Base-by-base conservation (phyloP, 1,140 invertebrate species). In the Nasonia giraulti region DNA sequence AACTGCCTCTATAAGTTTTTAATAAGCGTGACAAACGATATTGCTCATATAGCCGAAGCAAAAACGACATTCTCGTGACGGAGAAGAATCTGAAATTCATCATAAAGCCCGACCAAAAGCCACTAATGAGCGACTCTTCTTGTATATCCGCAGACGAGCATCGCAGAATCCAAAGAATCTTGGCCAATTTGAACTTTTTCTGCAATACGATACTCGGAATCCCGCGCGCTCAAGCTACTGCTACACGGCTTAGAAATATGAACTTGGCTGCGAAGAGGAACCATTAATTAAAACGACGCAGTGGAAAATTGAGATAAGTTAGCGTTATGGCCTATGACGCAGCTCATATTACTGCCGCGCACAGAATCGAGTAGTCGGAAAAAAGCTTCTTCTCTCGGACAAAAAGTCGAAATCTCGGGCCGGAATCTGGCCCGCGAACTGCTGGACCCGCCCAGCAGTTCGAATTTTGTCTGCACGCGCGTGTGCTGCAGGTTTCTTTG, bases 181-280 rank as follows among this genome's bases (percentile, higher is more conserved):
- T 50, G 66, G 78, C 23, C 82, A 62, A 78, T 83, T 83, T 83
- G 81, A 83, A 62, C 37, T 78, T 83, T 83, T 83, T 83, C 37
- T 78, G 55, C 31, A 77, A 78, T 77, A 69, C 74, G 82, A 69
- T 83, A 77, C 82, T 78, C 17, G 75, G 82, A 83, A 83, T 50
- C 23, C 55, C 31, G 55, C 55, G 20, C 55, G 5, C 33, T 3
- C 55, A 5, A 20, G 17, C 40, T 44, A 6, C 55, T 62, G 55
- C 20, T n/a, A 62, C n/a, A 62, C 14, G 3, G 5, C 55, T 7
- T 62, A 17, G 55, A 17, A 20, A 55, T 55, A 55, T 55, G 2
- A 55, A 44, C 40, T 10, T 17, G 17, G 17, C 17, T 0, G 12
- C 1, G 47, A 50, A 50, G 17, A 55, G 50, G 50, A 62, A 20